Base-by-base conservation (phyloP, 1,140 invertebrate genomes). In the Drosophila albomicans region DNA sequence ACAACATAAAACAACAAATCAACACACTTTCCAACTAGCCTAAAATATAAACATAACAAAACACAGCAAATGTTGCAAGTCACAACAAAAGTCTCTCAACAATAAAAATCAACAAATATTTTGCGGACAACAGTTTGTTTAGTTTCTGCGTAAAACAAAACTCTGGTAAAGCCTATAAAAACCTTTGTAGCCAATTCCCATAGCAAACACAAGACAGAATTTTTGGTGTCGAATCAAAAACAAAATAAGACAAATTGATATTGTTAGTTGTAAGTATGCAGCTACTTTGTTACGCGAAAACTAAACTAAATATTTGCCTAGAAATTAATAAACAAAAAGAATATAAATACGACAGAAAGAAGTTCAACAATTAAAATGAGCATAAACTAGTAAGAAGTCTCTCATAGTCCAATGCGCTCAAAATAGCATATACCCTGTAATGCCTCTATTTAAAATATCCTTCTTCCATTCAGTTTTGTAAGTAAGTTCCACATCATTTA, bases 271-370 rank as follows among this genome's bases (percentile, higher is more conserved):
- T 80, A 84, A 88, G 73, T 73, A 75, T 71, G 77, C 73, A 88
- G 68, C 76, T 79, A 87, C 80, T 89, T 84, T 89, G 84, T 89
- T 88, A 84, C 89, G 84, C 35, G 35, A 38, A 80, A 87, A 79
- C 54, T 75, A 49, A 72, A 69, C 49, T 57, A 84, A 88, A 87
- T 82, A 87, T 82, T 87, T 80, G 82, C 69, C 77, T 82, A 82
- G 72, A 70, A 63, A 87, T 82, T 82, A 88, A 88, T 35, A 69
- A 67, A 64, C 10, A 38, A 78, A 78, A 78, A 71, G 66, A 52
- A 70, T 65, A 75, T 48, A 16, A 15, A 56, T 30, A 52, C 16
- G 43, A 41, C 5, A 67, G 13, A 57, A 45, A 28, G 43, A 30
- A 72, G 30, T 69, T 63, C 49, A 30, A 32, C 59, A 67, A 10